Evolutionary conservation across 2,797 vertebrate species (phyloP), one percentile per base, ranked within the genome.

Genomic region (Hypotaenidia okinawae): DNA sequence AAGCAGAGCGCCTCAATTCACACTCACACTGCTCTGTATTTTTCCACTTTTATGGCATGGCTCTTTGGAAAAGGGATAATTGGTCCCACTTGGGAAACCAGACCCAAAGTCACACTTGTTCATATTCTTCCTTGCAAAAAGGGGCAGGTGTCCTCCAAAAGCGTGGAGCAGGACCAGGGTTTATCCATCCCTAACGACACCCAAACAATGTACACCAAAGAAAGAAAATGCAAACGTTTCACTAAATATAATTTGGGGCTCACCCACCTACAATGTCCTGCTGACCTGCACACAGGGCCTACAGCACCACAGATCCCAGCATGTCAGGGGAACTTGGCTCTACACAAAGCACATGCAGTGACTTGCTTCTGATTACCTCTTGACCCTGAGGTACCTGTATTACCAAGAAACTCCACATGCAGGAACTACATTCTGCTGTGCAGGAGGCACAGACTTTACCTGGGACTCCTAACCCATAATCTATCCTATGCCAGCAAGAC

Each of bases 311-410:
- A 47, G 39, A 43, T 27, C 83, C 51, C 75, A 16, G 47, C 2
- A 5, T 1, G 1, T 5, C 57, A 4, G 51, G n/a, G 2, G 41
- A 55, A 3, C 49, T 3, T 9, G 37, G 41, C 58, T 28, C 41
- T 21, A 54, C 4, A 0, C 5, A 18, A 28, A n/a, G 52, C 0
- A 5, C 16, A 32, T 57, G 18, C 83, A 51, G 32, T 0, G 19
- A 74, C 62, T 23, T 8, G 3, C 2, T 35, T 63, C 2, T 4
- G 23, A 15, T 14, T 35, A 10, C 54, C 67, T 12, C 70, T 49
- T 16, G 2, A 28, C 37, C 67, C 23, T 23, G 12, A 24, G 21
- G 16, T 17, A 57, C 35, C 54, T 2, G 0, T 16, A 23, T 10
- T 6, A 30, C 57, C 66, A 45, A 62, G n/a, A 55, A 15, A 3